These are phyloP conservation scores for Rhopalosiphum nymphaeae DNA, from an alignment of 2,888 invertebrate species.

Conservation along the genomic window DNA sequence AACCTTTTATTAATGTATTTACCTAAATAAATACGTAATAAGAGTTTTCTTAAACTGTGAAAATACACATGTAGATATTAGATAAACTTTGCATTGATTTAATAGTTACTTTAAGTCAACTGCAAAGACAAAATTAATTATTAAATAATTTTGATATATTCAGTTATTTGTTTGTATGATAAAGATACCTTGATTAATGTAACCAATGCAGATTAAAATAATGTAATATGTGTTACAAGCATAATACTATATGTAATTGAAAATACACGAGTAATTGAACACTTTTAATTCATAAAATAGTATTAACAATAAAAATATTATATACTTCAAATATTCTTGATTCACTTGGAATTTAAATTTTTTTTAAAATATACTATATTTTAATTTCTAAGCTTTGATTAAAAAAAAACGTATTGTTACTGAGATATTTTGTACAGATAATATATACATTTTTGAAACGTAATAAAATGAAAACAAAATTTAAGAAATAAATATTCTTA, in stretches of 20 bases:
- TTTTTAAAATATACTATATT: not conserved
- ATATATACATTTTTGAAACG: not conserved
- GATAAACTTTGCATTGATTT: not conserved
- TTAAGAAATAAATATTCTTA: not conserved
- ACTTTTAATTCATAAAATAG: not conserved
- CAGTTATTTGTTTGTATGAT: not conserved
- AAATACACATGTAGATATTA: not conserved
- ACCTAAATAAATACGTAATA: not conserved
- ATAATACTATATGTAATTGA: too few species aligned
- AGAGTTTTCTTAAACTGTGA: not conserved
- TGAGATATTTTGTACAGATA: not conserved
- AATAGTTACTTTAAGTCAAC: not conserved
- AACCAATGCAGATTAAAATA: not conserved
- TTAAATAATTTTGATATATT: not conserved
- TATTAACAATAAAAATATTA: not conserved
- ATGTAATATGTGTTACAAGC: not conserved
- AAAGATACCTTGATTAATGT: not conserved
- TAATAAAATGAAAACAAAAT: not conserved
- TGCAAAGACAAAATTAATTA: not conserved
- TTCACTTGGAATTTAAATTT: not conserved
- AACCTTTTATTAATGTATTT: not conserved
- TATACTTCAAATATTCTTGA: not conserved
- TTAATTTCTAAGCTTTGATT: not conserved
- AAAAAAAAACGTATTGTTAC: not conserved
- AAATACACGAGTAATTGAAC: not conserved